Base-by-base conservation (phyloP, 2,113 vertebrate species). In the Halichoerus grypus region DNA sequence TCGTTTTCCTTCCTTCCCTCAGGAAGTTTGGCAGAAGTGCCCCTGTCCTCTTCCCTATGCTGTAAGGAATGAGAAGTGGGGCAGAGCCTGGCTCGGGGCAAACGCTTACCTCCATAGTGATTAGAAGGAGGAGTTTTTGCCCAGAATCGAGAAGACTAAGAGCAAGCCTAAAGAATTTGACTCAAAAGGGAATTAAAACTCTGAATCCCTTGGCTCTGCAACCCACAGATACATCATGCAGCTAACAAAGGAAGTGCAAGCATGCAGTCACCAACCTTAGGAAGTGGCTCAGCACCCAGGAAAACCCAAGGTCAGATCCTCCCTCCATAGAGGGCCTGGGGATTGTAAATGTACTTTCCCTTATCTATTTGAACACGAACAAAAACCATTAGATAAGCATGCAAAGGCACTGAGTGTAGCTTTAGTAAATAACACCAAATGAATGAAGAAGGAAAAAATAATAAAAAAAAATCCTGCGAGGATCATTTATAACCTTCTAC, bases 361-460 rank as follows among this genome's bases (percentile, higher is more conserved):
- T 96, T 2, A 61, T 53, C 53, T 97, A 11, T 63, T n/a, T 93
- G 94, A 96, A 83, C 13, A 24, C 51, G 46, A 89, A 57, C 15
- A 79, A 94, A 96, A 96, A 39, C 10, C 6, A 22, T 57, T 74
- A 63, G 74, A 82, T 93, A 91, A 93, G 33, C 15, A 93, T 21
- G 36, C 59, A 86, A 79, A 88, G 24, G 77, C 79, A 86, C 53
- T 36, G 15, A 39, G 53, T 46, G 46, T 12, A 91, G 81, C 28
- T 71, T 96, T 81, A 61, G 15, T 71, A 94, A 97, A 92, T 49
- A 90, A 13, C 28, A 94, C 51, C 67, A 72, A 81, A 69, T 65
- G 19, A 93, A 67, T n/a, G 26, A 3, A 97, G 82, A 49, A 91
- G 57, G 28, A 91, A 92, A 88, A 59, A 74, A 69, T 65, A 33